Conservation (phyloP, 2,888 invertebrate species). For the Taenaris catops region DNA sequence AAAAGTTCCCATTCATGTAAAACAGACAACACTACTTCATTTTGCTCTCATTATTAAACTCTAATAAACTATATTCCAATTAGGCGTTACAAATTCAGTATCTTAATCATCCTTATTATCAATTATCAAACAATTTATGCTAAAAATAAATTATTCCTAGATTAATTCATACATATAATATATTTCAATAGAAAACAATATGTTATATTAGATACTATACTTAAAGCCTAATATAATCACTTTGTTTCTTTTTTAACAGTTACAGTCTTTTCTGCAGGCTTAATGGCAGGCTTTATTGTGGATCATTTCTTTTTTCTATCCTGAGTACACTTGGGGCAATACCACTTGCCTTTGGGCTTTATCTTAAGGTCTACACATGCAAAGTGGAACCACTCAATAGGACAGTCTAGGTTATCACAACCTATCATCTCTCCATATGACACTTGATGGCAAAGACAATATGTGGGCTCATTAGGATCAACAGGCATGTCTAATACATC, state of each 20-base stretch:
- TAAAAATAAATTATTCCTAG: slow-evolving; percentile 26
- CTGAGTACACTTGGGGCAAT: slow-evolving; percentile 94
- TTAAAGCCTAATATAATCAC: slow-evolving; percentile 31
- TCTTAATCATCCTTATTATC: slow-evolving; percentile 1
- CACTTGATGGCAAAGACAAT: slow-evolving; percentile 98
- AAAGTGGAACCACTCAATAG: slow-evolving; percentile 98
- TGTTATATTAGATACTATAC: slow-evolving; percentile 23
- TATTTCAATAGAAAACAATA: slow-evolving; percentile 24
- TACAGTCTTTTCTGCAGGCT: slow-evolving; percentile 61
- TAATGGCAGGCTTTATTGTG: slow-evolving; percentile 46
- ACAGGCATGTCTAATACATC: slow-evolving; percentile 95
- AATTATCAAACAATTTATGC: slow-evolving; percentile 17
- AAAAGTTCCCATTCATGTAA: neutral
- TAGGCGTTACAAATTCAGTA: neutral
- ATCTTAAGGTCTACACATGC: slow-evolving; percentile 94
- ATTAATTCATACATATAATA: slow-evolving; percentile 18
- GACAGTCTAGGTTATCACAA: slow-evolving; percentile 94
- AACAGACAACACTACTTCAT: neutral
- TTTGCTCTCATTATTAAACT: neutral
- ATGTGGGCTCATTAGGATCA: slow-evolving; percentile 99
- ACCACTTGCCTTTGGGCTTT: slow-evolving; percentile 98
- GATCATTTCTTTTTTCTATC: slow-evolving; percentile 89
- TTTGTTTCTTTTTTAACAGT: slow-evolving; percentile 57
- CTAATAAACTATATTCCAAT: slow-evolving; percentile 3
- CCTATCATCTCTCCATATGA: slow-evolving; percentile 98